Evolutionary conservation across 2,113 vertebrate species (phyloP).

Genomic region (Cryptotis parvus): DNA sequence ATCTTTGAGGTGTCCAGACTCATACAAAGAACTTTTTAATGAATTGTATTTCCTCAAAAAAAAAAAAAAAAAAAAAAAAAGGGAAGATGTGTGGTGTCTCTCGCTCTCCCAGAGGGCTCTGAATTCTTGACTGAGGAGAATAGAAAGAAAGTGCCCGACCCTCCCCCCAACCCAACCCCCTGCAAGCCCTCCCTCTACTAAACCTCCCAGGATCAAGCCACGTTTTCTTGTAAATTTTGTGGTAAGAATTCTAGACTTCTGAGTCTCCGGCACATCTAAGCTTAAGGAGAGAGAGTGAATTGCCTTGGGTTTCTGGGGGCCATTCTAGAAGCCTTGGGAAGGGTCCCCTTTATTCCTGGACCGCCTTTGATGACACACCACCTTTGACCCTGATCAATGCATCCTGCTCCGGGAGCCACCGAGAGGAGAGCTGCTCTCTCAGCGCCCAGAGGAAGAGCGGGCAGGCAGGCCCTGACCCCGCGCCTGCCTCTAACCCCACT

Average conservation of each 20-base stretch:
- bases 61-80: constrained; percentile 66
- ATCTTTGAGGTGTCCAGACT: constrained; percentile 68
- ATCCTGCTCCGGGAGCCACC: constrained; percentile 45
- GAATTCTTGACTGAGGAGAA: constrained; percentile 47
- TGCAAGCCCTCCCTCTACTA: too few relatives aligned
- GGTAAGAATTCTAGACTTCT: constrained; percentile 49
- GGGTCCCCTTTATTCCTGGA: constrained; percentile 71
- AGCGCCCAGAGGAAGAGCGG: constrained; percentile 77
- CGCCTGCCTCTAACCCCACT: constrained; percentile 76
- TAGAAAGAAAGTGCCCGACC: constrained; percentile 1
- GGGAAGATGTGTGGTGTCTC: constrained; percentile 55
- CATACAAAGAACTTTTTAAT: constrained; percentile 79
- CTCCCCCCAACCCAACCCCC: too few relatives aligned
- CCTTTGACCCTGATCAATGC: constrained; percentile 80
- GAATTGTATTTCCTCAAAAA: constrained; percentile 74
- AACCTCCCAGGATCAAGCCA: constrained; percentile 14
- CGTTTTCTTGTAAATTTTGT: neutral
- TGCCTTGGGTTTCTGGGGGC: constrained; percentile 32
- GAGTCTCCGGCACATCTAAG: neutral
- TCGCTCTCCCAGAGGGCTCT: constrained; percentile 59
- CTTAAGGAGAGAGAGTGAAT: neutral
- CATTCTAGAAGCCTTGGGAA: constrained; percentile 69
- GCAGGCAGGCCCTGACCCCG: constrained; percentile 75
- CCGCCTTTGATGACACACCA: constrained; percentile 77
- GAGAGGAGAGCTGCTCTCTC: constrained; percentile 64